phyloP scores from a whole-genome alignment of 2,113 vertebrate species.

The Oriolus oriolus region DNA sequence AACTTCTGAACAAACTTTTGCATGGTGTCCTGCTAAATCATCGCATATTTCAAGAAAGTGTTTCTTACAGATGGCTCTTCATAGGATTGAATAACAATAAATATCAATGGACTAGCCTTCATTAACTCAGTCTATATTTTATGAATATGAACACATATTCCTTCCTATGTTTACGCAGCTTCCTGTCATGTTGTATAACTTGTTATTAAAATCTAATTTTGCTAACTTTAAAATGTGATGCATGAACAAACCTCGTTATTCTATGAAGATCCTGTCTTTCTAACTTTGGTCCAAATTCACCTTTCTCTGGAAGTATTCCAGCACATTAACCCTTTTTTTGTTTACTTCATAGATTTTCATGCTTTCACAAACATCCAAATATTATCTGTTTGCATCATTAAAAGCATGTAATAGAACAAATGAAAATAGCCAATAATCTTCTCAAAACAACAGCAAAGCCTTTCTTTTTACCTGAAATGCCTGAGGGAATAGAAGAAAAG shows the following conservation, averaged over 20 bases:
- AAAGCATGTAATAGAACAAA: not conserved
- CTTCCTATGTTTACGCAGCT: not conserved
- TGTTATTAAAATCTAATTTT: not conserved
- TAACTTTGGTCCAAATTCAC: not conserved
- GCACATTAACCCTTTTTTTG: not conserved
- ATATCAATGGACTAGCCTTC: not conserved
- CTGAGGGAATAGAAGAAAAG: not conserved
- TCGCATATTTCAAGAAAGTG: not conserved
- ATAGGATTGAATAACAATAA: not conserved
- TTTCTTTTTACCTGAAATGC: not conserved
- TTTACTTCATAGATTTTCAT: not conserved
- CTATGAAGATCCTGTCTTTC: not conserved
- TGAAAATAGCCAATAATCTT: not conserved
- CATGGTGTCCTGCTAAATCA: not conserved
- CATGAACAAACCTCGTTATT: not conserved
- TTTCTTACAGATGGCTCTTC: not conserved
- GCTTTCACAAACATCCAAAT: not conserved
- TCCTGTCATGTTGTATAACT: not conserved
- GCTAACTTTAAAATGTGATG: not conserved
- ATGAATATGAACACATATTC: not conserved
- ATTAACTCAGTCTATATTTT: not conserved
- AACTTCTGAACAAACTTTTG: not conserved
- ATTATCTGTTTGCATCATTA: not conserved
- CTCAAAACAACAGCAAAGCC: not conserved
- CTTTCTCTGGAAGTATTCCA: not conserved